Percentiles rank a stretch among this genome's conserved stretches.
Conservation (phyloP, 2,113 vertebrate species). For the Mobula birostris region DNA sequence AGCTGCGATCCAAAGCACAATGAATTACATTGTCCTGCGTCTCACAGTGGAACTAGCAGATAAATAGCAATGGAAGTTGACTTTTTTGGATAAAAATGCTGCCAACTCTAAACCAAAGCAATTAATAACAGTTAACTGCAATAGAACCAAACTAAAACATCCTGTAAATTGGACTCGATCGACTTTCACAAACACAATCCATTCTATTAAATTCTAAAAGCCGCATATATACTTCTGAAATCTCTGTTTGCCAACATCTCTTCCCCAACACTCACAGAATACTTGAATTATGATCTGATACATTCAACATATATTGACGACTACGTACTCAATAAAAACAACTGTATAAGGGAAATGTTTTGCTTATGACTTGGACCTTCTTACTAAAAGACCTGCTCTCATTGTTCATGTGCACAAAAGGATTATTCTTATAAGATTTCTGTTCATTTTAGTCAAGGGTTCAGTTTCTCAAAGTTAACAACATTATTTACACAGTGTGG, state of each 20-base stretch:
- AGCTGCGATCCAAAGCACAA: background rate
- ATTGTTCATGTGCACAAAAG: background rate
- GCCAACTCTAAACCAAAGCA: background rate
- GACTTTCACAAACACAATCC: background rate
- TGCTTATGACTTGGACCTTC: background rate
- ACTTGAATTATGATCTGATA: background rate
- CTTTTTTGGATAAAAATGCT: background rate
- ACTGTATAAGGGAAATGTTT: background rate
- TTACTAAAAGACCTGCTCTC: constrained; percentile 7
- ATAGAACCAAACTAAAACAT: background rate
- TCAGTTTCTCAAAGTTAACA: constrained; percentile 34
- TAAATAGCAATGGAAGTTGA: background rate
- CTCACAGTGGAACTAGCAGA: background rate
- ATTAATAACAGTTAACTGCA: too few relatives aligned
- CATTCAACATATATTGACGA: background rate
- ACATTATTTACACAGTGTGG: constrained; percentile 41
- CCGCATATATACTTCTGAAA: background rate
- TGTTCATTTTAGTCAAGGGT: constrained; percentile 17
- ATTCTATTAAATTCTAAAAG: background rate
- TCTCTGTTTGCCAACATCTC: background rate
- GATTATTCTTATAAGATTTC: constrained; percentile 5
- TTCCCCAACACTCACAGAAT: background rate
- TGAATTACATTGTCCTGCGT: background rate
- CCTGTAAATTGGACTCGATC: background rate
- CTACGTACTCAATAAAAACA: background rate